Percentiles rank a stretch among this genome's conserved stretches.
These are phyloP conservation scores for Epirrita christyi DNA, from an alignment of 2,888 invertebrate genomes.

Conservation along the genomic window DNA sequence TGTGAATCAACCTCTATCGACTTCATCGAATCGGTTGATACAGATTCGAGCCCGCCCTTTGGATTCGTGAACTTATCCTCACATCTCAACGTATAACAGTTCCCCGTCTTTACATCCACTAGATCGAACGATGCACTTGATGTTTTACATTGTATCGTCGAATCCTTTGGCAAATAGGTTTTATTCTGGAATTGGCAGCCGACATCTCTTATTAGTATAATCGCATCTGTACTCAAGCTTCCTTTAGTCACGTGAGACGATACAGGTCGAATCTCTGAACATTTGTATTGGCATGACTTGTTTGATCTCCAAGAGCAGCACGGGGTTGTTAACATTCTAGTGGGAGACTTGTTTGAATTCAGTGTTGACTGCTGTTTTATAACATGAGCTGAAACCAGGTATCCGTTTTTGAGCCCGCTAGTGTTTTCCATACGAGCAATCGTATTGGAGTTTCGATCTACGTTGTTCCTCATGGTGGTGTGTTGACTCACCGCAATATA, in stretches of 20 bases:
- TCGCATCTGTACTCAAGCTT: constrained; percentile 49
- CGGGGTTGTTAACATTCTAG: constrained; percentile 36
- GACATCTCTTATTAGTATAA: constrained; percentile 74
- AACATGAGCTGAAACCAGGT: constrained; percentile 43
- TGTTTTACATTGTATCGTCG: constrained; percentile 49
- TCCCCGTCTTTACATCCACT: constrained; percentile 49
- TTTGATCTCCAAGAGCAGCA: constrained; percentile 50
- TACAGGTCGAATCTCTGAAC: constrained; percentile 43
- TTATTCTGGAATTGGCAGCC: constrained; percentile 72
- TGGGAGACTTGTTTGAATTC: constrained; percentile 44
- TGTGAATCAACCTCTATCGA: constrained; percentile 55
- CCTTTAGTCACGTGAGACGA: constrained; percentile 32
- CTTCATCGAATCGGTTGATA: constrained; percentile 49
- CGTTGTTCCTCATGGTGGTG: constrained; percentile 45
- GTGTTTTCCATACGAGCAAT: constrained; percentile 51
- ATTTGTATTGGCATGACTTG: constrained; percentile 70
- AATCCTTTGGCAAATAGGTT: constrained; percentile 46
- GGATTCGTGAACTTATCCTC: constrained; percentile 65
- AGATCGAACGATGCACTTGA: constrained; percentile 60
- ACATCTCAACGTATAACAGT: constrained; percentile 57
- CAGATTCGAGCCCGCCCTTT: constrained; percentile 47
- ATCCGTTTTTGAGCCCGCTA: constrained; percentile 50
- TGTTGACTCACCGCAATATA: constrained; percentile 53
- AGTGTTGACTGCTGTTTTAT: constrained; percentile 49
- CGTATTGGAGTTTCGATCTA: constrained; percentile 50